A percentile compares a stretch with the other conserved stretches of the same genome.
Conservation (phyloP, 2,797 vertebrate genomes). For the Danio choprae region DNA sequence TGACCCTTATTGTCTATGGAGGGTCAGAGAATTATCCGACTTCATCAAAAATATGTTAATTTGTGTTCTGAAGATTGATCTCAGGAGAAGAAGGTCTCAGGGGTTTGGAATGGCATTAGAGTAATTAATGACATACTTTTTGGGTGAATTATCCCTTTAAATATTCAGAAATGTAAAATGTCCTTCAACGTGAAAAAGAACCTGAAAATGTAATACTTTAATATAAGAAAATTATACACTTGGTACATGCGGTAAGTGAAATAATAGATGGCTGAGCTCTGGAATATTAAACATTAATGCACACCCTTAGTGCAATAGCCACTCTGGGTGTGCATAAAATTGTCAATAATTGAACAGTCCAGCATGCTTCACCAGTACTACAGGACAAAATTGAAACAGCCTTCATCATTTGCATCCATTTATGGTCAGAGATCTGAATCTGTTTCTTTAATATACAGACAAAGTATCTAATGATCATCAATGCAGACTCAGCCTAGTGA, state of each 20-base stretch:
- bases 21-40: too few species aligned
- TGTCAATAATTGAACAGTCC: slow-evolving; percentile 3
- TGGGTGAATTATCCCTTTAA: background rate
- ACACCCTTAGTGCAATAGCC: background rate
- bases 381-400: background rate
- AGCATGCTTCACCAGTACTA: background rate
- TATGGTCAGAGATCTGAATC: slow-evolving; percentile 32
- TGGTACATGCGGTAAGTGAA: background rate
- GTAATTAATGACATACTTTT: too few species aligned
- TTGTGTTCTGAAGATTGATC: too few species aligned
- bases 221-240: background rate
- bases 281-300: background rate
- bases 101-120: too few species aligned
- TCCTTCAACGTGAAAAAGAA: background rate
- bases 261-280: background rate
- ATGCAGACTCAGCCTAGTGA: background rate
- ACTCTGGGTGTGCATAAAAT: background rate
- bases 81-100: too few species aligned
- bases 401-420: slow-evolving; percentile 19
- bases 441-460: background rate
- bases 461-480: slow-evolving; percentile 2
- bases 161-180: background rate
- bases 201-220: background rate
- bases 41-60: too few species aligned
- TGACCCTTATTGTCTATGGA: too few species aligned